Evolutionary conservation across 2,888 invertebrate genomes (phyloP), one percentile per base, ranked within the genome.

Genomic region (Lycocerus yunnanus): DNA sequence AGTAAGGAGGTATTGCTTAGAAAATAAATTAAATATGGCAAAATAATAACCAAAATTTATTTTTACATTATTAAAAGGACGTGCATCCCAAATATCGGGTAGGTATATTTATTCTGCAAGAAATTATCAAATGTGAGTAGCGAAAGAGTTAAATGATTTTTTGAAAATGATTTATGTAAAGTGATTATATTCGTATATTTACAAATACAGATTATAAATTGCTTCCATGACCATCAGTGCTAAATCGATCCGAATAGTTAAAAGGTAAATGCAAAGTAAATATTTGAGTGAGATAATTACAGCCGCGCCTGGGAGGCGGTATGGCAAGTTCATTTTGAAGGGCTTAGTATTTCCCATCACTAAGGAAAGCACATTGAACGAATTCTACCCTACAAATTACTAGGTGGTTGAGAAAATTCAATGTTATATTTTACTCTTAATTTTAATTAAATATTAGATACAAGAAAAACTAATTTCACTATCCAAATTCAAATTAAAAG

Each of bases 211-310:
- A 73, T 73, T 66, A 74, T 68, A 74, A 68, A 66, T 69, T 20
- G 58, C 66, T 71, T 58, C 63, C 66, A 24, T 66, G 24, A 58
- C 58, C 71, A 63, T 66, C 67, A 65, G 66, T 72, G 72, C 70
- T 71, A 76, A 77, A 74, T 77, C 77, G 77, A 77, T 77, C 82
- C 82, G 81, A 83, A 84, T 86, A 84, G 85, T 86, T 85, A 85
- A 86, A 85, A 85, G 85, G 86, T 86, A 86, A 85, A 85, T 86
- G 85, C 84, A 83, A 83, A 81, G 84, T 81, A 86, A 86, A 86
- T 86, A 86, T 86, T 86, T 86, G 84, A 84, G 82, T 81, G 82
- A 85, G 85, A 86, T 85, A 86, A 86, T 86, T 86, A 86, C 84
- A 84, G 84, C 85, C 84, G 85, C 86, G 86, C 85, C 85, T 84